A percentile compares a stretch with the other conserved stretches of the same genome.
These are phyloP conservation scores for Channa argus DNA, from an alignment of 2,113 vertebrate genomes.

Conservation along the genomic window DNA sequence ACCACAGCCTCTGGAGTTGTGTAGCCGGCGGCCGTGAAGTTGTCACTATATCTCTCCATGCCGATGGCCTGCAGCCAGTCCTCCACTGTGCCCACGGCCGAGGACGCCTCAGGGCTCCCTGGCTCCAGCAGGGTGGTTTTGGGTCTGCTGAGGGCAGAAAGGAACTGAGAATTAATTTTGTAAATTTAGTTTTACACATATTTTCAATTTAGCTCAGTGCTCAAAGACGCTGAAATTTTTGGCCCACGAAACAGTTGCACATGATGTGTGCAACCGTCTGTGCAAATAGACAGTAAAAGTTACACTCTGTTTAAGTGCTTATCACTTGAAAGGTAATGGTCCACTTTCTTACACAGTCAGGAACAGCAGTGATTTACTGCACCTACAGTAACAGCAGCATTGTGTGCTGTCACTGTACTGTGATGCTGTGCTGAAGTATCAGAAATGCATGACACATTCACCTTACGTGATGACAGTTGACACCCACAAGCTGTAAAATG, in stretches of 20 bases:
- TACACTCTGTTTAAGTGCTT: conserved; percentile 32
- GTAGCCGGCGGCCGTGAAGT: conserved; percentile 95
- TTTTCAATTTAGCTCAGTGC: too few relatives aligned
- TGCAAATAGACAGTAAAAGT: conserved; percentile 31
- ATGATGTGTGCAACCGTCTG: background rate
- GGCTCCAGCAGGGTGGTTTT: conserved; percentile 93
- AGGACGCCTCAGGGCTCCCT: conserved; percentile 89
- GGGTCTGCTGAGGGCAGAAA: conserved; percentile 78
- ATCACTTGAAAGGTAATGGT: conserved; percentile 24
- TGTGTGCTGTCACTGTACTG: background rate
- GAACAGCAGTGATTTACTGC: background rate
- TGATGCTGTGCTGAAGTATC: background rate
- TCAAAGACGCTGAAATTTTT: too few relatives aligned
- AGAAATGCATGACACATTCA: conserved; percentile 13
- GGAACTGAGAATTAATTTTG: background rate
- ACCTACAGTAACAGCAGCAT: background rate
- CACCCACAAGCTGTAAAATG: conserved; percentile 37
- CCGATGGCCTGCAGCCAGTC: conserved; percentile 97
- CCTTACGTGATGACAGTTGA: conserved; percentile 16
- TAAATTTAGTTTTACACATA: accelerated
- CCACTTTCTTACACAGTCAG: conserved; percentile 3
- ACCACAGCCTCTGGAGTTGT: conserved; percentile 94
- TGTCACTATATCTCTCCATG: conserved; percentile 97
- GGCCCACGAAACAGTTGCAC: too few relatives aligned
- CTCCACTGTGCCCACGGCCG: conserved; percentile 88